Percentiles rank a stretch among this genome's conserved stretches.
These are phyloP conservation scores for Carassius carassius DNA, from an alignment of 2,113 vertebrate species.

Conservation along the genomic window DNA sequence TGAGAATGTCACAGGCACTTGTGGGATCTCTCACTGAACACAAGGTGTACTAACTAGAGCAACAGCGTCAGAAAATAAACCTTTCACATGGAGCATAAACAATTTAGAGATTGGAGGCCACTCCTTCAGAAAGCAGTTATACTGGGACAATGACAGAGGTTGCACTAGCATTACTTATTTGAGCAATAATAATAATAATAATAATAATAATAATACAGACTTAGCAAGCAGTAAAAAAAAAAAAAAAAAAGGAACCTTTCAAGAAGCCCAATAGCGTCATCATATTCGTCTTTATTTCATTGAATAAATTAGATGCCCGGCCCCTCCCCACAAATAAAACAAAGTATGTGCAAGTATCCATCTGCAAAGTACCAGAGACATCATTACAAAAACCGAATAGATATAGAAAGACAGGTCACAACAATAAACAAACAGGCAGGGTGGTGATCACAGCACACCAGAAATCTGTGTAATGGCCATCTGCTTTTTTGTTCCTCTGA, in stretches of 20 bases:
- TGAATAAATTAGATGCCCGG: conserved; percentile 81
- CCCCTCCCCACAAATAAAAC: conserved; percentile 64
- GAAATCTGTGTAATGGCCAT: conserved; percentile 28
- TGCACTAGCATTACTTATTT: background rate
- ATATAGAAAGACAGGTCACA: conserved; percentile 54
- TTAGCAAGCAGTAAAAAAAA: too few relatives aligned
- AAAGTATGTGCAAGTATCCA: conserved; percentile 58
- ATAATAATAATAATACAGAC: too few relatives aligned
- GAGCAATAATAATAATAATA: background rate
- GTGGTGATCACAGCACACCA: conserved; percentile 10
- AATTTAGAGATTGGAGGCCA: conserved; percentile 22
- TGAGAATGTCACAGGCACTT: conserved; percentile 68
- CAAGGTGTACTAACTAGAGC: conserved; percentile 63
- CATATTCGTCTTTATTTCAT: conserved; percentile 75
- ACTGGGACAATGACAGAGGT: background rate
- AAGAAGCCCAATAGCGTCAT: conserved; percentile 18
- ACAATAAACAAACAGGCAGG: conserved; percentile 44
- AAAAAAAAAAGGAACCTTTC: background rate
- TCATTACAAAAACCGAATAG: conserved; percentile 54
- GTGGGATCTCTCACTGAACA: conserved; percentile 60
- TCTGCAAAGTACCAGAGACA: conserved; percentile 61
- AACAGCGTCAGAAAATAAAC: conserved; percentile 59
- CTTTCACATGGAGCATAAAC: conserved; percentile 65
- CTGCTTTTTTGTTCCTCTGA: background rate
- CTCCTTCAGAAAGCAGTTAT: conserved; percentile 1